Evolutionary conservation across 2,888 invertebrate species (phyloP).

Genomic region (Drosophila crucigera): DNA sequence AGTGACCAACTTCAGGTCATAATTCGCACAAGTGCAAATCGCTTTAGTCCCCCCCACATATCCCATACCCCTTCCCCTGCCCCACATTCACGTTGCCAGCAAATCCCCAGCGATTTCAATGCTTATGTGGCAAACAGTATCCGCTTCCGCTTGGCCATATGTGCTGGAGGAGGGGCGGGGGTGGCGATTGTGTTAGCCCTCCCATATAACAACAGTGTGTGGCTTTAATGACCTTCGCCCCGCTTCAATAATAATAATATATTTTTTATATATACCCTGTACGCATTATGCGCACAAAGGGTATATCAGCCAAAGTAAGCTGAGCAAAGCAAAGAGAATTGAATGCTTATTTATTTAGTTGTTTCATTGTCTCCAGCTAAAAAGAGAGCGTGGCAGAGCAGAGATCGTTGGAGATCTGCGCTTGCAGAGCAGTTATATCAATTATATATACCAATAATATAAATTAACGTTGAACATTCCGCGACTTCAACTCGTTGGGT

Average conservation of each 20-base stretch:
- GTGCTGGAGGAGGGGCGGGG: conserved; percentile 30
- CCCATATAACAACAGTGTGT: conserved; percentile 33
- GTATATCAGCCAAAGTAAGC: neutral
- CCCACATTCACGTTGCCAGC: neutral
- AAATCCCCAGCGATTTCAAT: conserved; percentile 70
- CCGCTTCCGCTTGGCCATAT: conserved; percentile 76
- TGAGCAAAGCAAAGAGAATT: neutral
- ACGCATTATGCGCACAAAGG: neutral
- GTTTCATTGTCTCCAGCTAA: neutral
- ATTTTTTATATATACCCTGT: conserved; percentile 22
- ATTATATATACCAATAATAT: neutral
- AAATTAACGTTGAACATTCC: neutral
- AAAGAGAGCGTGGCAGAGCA: neutral
- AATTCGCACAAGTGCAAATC: conserved; percentile 79
- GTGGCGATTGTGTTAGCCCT: conserved; percentile 4
- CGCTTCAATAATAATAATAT: conserved; percentile 41
- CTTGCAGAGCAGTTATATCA: neutral
- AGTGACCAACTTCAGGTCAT: conserved; percentile 57
- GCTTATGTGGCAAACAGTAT: conserved; percentile 76
- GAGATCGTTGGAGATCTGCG: neutral
- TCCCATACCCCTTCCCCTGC: no score
- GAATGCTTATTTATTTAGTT: neutral
- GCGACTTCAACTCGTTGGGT: neutral
- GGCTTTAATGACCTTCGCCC: conserved; percentile 75
- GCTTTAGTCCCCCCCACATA: conserved; percentile 36